These are phyloP conservation scores for Pocillopora meandrina DNA, from an alignment of 92 coral and sea anemone genomes.

Conservation along the genomic window DNA sequence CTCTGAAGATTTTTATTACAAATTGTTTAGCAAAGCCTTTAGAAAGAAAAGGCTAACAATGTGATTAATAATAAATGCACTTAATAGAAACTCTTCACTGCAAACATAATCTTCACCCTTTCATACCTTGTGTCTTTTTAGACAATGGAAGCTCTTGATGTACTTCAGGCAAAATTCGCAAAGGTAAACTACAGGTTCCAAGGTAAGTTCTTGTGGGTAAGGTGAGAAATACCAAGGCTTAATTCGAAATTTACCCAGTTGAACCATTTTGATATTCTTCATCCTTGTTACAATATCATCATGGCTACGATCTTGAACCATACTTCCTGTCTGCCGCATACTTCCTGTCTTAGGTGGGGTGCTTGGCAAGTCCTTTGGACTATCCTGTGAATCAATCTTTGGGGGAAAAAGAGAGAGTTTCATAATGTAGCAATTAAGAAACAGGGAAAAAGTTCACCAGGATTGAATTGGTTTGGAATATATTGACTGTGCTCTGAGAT, in stretches of 20 bases:
- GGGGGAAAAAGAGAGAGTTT: neutral
- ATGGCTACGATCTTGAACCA: constrained; percentile 99
- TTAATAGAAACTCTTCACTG: no score
- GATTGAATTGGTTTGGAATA: no score
- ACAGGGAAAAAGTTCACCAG: no score
- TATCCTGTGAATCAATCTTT: constrained; percentile 92
- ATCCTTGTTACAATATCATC: constrained; percentile 97
- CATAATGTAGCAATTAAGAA: no score
- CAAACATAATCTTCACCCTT: neutral
- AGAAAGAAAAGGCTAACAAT: no score
- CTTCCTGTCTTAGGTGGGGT: constrained; percentile 88
- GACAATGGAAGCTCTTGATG: constrained; percentile 95
- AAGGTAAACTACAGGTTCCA: constrained; percentile 81
- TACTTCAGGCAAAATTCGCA: constrained; percentile 97
- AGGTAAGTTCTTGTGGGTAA: constrained; percentile 93
- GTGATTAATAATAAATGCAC: no score
- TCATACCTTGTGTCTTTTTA: constrained; percentile 92
- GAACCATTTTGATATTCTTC: constrained; percentile 95
- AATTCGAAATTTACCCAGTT: constrained; percentile 88
- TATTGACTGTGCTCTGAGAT: no score
- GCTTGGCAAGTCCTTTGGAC: constrained; percentile 75
- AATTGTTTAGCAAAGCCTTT: no score
- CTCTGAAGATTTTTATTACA: no score
- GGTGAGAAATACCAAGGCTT: constrained; percentile 99
- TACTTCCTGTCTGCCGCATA: constrained; percentile 83